These are phyloP conservation scores for Astreopora myriophthalma DNA, from an alignment of 64 coral and sea anemone species.

Conservation along the genomic window DNA sequence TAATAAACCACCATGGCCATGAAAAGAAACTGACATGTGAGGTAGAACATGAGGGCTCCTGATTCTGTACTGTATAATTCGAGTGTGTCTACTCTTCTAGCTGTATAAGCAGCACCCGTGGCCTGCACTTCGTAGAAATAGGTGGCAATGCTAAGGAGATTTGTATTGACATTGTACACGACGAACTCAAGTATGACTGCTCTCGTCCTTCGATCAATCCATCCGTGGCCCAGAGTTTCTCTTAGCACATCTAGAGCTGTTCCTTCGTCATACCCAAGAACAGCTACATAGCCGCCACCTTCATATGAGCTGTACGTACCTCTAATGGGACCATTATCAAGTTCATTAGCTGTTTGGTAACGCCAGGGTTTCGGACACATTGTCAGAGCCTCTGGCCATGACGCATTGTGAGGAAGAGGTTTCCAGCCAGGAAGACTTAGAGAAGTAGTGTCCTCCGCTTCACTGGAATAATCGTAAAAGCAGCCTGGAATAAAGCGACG, in stretches of 20 bases:
- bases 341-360: constrained; percentile 11
- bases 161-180: constrained; percentile 63
- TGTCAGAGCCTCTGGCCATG: not conserved
- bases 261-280: constrained; percentile 48
- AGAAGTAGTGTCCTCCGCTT: constrained; percentile 5
- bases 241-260: constrained; percentile 9
- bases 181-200: constrained; percentile 69
- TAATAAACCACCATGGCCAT: constrained; percentile 59
- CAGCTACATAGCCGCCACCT: constrained; percentile 77
- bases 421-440: constrained; percentile 47
- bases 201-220: constrained; percentile 60
- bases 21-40: constrained; percentile 61
- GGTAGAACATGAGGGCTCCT: constrained; percentile 28
- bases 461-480: not conserved
- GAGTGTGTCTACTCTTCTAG: constrained; percentile 56
- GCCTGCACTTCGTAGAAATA: constrained; percentile 59
- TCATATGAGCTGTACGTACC: constrained; percentile 21
- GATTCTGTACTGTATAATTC: constrained; percentile 57
- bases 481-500: not conserved
- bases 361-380: constrained; percentile 81
- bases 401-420: not conserved
- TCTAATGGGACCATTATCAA: not conserved
- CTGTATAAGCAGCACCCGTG: constrained; percentile 14
- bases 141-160: constrained; percentile 36
- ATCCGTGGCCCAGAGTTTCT: not conserved